Evolutionary conservation across 2,888 invertebrate species (phyloP), one percentile per base, ranked within the genome.

Genomic region (Drosophila fungiperda): DNA sequence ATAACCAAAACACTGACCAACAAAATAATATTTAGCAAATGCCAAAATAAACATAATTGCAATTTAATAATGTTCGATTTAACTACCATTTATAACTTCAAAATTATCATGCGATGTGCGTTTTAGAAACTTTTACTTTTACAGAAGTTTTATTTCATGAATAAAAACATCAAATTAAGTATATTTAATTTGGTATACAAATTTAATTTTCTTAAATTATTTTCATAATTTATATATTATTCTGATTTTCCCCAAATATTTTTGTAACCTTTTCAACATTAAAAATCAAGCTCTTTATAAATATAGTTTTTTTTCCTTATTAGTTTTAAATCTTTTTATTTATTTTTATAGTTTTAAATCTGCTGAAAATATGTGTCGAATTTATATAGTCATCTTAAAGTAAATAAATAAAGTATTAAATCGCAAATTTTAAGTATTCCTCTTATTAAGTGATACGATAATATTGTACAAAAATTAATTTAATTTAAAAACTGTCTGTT

Each of bases 1-100:
- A 17, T 20, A 6, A 17, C 15, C 23, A 0, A 26, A 29, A 64
- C 76, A 74, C 76, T 53, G 11, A 4, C 9, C 70, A 40, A 59
- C 76, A 75, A 58, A 54, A 26, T 35, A 23, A 20, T 29, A 1
- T 12, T 36, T 29, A 3, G 8, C 20, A 48, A 54, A 35, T 23
- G 12, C 8, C n/a, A 38, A 9, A 29, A 11, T 6, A 17, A 1
- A 11, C 1, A n/a, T 29, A 11, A 29, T 11, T 50, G n/a, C 11
- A 11, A 50, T 29, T 9, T 15, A 15, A 3, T 12, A 20, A 12
- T 20, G 45, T n/a, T n/a, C n/a, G n/a, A n/a, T n/a, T n/a, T n/a
- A n/a, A n/a, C n/a, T n/a, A n/a, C n/a, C n/a, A n/a, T n/a, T n/a
- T n/a, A n/a, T n/a, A n/a, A n/a, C n/a, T n/a, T n/a, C n/a, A n/a